These are phyloP conservation scores for Zophobas morio DNA, from an alignment of 1,140 invertebrate species.

Conservation along the genomic window DNA sequence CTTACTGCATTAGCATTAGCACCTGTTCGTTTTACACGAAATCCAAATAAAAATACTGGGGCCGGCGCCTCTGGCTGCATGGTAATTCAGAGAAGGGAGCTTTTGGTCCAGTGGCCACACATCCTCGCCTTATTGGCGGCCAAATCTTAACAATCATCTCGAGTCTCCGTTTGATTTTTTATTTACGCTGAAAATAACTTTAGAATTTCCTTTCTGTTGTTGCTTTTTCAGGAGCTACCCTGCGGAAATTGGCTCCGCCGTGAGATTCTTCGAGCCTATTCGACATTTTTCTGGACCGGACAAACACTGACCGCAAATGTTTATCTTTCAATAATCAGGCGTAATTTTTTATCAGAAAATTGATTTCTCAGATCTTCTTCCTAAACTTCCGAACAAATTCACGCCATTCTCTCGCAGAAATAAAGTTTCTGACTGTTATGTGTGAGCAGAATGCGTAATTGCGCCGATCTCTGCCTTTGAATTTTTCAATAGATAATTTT, in stretches of 20 bases:
- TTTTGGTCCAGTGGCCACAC: constrained; percentile 18
- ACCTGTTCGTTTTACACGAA: not conserved
- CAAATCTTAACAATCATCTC: constrained; percentile 15
- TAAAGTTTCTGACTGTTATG: constrained; percentile 17
- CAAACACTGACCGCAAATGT: constrained; percentile 18
- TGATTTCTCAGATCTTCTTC: not conserved
- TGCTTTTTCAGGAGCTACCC: constrained; percentile 12
- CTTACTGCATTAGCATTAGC: not conserved
- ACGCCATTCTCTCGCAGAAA: constrained; percentile 13
- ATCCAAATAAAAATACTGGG: not conserved
- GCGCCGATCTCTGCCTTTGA: not conserved
- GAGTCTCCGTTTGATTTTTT: constrained; percentile 23
- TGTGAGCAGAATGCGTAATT: constrained; percentile 19
- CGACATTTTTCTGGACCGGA: constrained; percentile 5
- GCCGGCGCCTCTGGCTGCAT: constrained; percentile 2
- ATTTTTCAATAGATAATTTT: constrained; percentile 38
- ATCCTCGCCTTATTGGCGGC: constrained; percentile 3
- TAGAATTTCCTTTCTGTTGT: constrained; percentile 22
- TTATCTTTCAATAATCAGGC: constrained; percentile 26
- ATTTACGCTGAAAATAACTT: constrained; percentile 28
- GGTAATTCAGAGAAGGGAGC: not conserved
- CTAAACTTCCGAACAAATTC: constrained; percentile 13
- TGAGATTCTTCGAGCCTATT: constrained; percentile 4
- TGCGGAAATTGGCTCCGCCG: constrained; percentile 3
- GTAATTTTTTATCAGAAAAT: constrained; percentile 5